Conservation (phyloP, 2,888 invertebrate species). For the Embidobia sp. region DNA sequence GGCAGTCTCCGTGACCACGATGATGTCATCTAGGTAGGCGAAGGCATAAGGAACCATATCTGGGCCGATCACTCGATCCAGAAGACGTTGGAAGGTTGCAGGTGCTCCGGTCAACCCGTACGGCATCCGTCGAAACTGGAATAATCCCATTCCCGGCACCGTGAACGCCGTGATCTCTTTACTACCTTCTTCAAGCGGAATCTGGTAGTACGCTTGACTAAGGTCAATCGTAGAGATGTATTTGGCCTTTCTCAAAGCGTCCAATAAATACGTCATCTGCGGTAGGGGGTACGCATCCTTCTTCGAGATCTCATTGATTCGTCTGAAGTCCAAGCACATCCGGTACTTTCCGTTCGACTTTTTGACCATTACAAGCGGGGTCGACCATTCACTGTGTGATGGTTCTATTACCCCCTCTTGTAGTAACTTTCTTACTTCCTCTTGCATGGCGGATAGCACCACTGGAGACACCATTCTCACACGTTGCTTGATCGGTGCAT, state of each 20-base stretch:
- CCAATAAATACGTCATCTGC: neutral
- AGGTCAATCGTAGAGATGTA: neutral
- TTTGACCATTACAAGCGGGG: neutral
- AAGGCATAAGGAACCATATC: conserved; percentile 4
- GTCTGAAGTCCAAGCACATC: conserved; percentile 3
- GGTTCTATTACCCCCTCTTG: neutral
- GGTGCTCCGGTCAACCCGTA: neutral
- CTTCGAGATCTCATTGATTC: neutral
- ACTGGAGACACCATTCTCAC: neutral
- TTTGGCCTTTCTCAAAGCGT: neutral
- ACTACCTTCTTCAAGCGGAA: neutral
- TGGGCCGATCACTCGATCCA: neutral
- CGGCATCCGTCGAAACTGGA: conserved; percentile 1
- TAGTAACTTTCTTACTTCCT: neutral
- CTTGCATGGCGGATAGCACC: neutral
- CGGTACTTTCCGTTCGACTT: neutral
- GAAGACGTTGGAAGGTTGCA: neutral
- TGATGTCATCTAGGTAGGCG: conserved; percentile 1
- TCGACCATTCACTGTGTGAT: neutral
- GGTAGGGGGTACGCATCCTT: neutral
- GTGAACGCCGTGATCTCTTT: conserved; percentile 1
- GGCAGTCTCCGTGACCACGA: neutral
- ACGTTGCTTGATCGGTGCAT: neutral
- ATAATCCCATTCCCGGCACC: conserved; percentile 4
- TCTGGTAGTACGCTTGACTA: neutral